Percentiles rank a stretch among this genome's conserved stretches.
Conservation (phyloP, 2,113 vertebrate species). For the Salvelinus alpinus region DNA sequence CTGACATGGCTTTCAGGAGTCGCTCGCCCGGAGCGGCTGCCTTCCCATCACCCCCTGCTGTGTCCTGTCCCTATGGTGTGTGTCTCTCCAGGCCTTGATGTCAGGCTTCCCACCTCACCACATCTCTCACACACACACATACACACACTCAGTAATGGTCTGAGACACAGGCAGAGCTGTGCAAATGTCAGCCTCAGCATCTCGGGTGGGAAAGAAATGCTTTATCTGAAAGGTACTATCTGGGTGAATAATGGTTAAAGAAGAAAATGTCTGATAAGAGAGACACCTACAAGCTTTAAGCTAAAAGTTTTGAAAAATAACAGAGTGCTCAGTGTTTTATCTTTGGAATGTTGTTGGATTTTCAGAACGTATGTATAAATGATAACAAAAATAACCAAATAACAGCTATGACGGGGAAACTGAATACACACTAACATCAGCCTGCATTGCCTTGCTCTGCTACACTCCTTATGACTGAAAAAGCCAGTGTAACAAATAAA, state of each 20-base stretch:
- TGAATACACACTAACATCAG: no score
- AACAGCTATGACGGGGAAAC: no score
- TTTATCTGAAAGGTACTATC: not conserved
- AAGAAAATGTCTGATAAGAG: not conserved
- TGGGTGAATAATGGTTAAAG: not conserved
- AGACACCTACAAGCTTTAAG: constrained; percentile 2
- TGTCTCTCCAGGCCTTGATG: constrained; percentile 46
- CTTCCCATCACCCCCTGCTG: constrained; percentile 42
- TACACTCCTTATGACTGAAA: no score
- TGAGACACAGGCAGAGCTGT: not conserved
- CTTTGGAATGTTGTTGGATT: not conserved
- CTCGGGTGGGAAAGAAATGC: not conserved
- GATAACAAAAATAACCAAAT: no score
- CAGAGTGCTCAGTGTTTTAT: not conserved
- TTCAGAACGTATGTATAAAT: no score
- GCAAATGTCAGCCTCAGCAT: constrained; percentile 1
- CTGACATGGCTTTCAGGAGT: constrained; percentile 8
- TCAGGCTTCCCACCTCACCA: constrained; percentile 15
- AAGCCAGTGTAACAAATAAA: no score
- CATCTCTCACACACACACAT: not conserved
- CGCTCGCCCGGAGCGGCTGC: constrained; percentile 18
- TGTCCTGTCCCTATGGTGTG: constrained; percentile 19
- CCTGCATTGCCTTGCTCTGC: no score
- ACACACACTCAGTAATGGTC: not conserved
- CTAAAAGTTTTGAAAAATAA: not conserved